Percentiles rank a stretch among this genome's conserved stretches.
Evolutionary conservation across 2,113 vertebrate species (phyloP).

Genomic region (Chrysemys picta): DNA sequence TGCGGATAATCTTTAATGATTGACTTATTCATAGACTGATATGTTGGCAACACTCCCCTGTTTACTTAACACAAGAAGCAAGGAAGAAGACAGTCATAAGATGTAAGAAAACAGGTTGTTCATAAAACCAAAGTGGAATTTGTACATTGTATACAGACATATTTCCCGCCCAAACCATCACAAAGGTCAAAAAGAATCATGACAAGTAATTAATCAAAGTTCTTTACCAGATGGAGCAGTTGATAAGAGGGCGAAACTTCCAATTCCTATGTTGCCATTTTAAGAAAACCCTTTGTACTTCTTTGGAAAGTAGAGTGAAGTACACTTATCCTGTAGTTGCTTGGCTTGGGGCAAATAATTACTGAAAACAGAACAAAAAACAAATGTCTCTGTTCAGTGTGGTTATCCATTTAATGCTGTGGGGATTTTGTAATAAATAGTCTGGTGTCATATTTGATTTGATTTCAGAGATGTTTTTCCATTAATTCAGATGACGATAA

Average conservation of each 20-base stretch:
- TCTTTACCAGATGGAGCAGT: background rate
- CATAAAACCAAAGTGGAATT: background rate
- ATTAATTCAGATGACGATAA: constrained; percentile 14
- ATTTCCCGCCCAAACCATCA: background rate
- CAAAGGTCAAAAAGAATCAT: background rate
- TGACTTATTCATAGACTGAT: background rate
- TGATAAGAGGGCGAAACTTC: background rate
- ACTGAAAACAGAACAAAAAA: background rate
- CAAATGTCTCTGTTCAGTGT: background rate
- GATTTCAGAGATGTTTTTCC: background rate
- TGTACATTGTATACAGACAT: background rate
- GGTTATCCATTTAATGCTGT: background rate
- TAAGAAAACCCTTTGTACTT: background rate
- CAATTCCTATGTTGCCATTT: background rate
- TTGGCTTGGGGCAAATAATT: background rate
- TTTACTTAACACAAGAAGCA: background rate
- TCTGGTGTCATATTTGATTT: constrained; percentile 26
- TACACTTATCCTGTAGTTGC: background rate
- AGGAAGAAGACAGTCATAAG: background rate
- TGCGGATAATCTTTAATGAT: background rate
- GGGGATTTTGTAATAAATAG: background rate
- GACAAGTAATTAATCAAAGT: background rate
- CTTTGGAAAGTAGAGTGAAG: background rate
- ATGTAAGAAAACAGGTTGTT: background rate
- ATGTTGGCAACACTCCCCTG: background rate